phyloP scores from a whole-genome alignment of 2,797 vertebrate genomes.

The Adelosebastes latens region DNA sequence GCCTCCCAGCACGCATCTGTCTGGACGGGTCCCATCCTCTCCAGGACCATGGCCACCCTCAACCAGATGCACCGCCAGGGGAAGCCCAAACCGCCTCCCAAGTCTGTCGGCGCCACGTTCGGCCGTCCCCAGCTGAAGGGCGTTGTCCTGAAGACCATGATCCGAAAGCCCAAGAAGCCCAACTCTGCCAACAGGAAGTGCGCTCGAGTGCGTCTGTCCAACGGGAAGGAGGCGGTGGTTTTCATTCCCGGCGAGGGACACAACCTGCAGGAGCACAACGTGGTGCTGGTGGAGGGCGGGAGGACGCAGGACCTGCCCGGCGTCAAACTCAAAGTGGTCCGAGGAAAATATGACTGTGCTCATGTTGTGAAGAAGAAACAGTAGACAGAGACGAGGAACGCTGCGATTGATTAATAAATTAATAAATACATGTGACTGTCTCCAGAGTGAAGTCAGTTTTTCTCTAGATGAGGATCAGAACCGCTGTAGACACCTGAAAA shows the following conservation, averaged over 20 bases:
- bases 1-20: slow-evolving; percentile 56
- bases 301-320: slow-evolving; percentile 93
- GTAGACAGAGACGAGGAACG: slow-evolving; percentile 16
- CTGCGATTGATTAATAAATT: too few relatives aligned
- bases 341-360: slow-evolving; percentile 93
- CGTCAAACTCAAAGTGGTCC: slow-evolving; percentile 88
- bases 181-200: slow-evolving; percentile 97
- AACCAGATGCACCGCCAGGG: slow-evolving; percentile 92
- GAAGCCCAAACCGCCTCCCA: slow-evolving; percentile 45
- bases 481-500: neutral
- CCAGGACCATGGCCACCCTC: slow-evolving; percentile 89
- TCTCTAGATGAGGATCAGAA: too few relatives aligned
- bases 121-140: slow-evolving; percentile 90
- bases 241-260: slow-evolving; percentile 95
- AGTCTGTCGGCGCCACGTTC: slow-evolving; percentile 68
- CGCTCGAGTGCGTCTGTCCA: slow-evolving; percentile 88
- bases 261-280: slow-evolving; percentile 93
- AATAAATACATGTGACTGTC: neutral
- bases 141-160: slow-evolving; percentile 89
- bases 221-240: slow-evolving; percentile 86
- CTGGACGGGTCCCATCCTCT: slow-evolving; percentile 67
- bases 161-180: slow-evolving; percentile 94
- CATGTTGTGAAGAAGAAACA: slow-evolving; percentile 92
- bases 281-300: slow-evolving; percentile 91
- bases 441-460: too few relatives aligned